Evolutionary conservation across 2,797 vertebrate genomes (phyloP).

Genomic region (Sebastes umbrosus): DNA sequence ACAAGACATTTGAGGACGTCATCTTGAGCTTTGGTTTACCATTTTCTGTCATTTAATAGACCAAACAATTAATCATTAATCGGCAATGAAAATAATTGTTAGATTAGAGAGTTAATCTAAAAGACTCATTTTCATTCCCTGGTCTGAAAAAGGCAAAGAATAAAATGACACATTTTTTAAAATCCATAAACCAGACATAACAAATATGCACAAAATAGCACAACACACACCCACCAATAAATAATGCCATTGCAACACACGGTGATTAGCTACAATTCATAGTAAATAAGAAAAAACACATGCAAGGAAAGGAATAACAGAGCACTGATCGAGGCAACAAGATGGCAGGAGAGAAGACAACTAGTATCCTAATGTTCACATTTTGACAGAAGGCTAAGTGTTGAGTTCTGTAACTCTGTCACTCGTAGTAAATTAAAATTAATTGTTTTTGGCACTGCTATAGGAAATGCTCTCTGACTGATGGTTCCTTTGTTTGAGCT

Average conservation of each 20-base stretch:
- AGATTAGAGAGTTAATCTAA: background rate
- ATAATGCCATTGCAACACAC: no score
- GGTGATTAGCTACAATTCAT: background rate
- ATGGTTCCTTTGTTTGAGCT: background rate
- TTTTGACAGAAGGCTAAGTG: background rate
- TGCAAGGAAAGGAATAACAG: background rate
- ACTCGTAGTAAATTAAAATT: background rate
- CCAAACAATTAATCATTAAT: no score
- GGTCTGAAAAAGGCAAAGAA: background rate
- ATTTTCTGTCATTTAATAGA: no score
- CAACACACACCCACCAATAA: background rate
- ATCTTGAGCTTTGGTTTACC: rapidly evolving
- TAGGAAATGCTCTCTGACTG: background rate
- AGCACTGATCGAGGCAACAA: background rate
- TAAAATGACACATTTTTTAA: background rate
- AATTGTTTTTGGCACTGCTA: background rate
- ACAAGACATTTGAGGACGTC: no score
- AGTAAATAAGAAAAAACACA: background rate
- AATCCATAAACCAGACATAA: background rate
- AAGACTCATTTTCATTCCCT: background rate
- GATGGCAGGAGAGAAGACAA: background rate
- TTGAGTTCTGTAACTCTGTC: background rate
- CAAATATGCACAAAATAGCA: background rate
- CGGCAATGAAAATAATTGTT: no score
- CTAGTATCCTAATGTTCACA: background rate